Evolutionary conservation across 2,113 vertebrate genomes (phyloP).

Genomic region (Etheostoma cragini): DNA sequence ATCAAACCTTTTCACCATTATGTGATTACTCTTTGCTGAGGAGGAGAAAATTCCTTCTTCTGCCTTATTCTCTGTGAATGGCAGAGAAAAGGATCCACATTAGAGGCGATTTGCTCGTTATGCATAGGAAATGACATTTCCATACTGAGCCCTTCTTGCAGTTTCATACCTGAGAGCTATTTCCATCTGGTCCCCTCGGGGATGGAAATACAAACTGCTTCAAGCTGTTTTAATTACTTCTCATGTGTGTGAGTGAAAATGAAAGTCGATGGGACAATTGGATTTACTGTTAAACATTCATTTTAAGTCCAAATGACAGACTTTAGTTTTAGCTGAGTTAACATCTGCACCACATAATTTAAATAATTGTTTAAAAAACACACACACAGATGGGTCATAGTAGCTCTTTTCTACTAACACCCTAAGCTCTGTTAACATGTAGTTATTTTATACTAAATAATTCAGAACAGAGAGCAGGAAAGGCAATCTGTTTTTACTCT

Average conservation of each 20-base stretch:
- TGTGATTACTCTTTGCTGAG: background rate
- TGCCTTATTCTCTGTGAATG: conserved; percentile 10
- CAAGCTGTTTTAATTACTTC: conserved; percentile 29
- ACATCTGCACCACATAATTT: background rate
- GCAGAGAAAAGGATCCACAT: conserved; percentile 47
- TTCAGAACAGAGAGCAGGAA: background rate
- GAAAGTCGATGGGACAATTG: background rate
- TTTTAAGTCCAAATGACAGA: background rate
- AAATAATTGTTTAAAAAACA: background rate
- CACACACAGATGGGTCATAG: background rate
- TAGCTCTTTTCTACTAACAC: background rate
- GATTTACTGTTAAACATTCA: background rate
- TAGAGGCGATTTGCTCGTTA: conserved; percentile 42
- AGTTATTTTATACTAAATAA: conserved; percentile 3
- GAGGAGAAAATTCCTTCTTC: conserved; percentile 18
- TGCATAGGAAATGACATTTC: conserved; percentile 67
- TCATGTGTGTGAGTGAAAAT: conserved; percentile 4
- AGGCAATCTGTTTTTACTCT: background rate
- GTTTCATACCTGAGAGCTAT: conserved; percentile 52
- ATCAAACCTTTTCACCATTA: conserved; percentile 14
- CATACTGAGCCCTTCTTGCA: conserved; percentile 37
- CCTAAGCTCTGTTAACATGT: background rate
- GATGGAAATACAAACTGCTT: conserved; percentile 21
- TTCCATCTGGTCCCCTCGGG: conserved; percentile 47
- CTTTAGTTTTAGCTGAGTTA: background rate